Conservation (phyloP, 2,113 vertebrate genomes). For the Malurus alboscapulatus region DNA sequence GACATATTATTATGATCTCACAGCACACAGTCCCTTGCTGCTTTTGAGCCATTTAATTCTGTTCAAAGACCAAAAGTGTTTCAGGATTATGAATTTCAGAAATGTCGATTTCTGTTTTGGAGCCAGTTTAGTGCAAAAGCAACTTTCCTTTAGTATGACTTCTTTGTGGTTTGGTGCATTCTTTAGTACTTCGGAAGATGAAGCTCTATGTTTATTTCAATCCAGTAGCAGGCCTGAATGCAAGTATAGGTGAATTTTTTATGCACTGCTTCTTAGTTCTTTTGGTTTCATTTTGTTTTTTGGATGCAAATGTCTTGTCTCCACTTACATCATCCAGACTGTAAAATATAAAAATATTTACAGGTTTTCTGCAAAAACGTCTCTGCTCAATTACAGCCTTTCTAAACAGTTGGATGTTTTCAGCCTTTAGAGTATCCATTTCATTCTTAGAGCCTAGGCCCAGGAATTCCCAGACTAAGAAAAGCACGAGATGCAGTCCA, state of each 20-base stretch:
- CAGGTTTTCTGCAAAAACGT: slow-evolving; percentile 29
- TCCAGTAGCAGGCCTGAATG: not conserved
- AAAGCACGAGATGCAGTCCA: not conserved
- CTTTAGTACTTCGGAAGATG: not conserved
- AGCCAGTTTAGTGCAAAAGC: not conserved
- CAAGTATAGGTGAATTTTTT: slow-evolving; percentile 17
- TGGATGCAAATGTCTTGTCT: not conserved
- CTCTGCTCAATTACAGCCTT: slow-evolving; percentile 26
- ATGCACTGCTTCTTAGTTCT: not conserved
- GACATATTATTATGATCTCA: slow-evolving; percentile 44
- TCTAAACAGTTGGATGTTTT: slow-evolving; percentile 38
- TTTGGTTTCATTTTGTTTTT: slow-evolving; percentile 16
- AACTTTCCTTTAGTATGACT: not conserved
- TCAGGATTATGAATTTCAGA: not conserved
- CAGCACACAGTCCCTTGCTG: slow-evolving; percentile 11
- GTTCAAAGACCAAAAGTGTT: slow-evolving; percentile 21
- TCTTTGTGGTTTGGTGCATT: not conserved
- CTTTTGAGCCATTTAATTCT: slow-evolving; percentile 54
- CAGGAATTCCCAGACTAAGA: not conserved
- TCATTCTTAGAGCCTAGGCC: not conserved
- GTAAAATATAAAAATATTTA: slow-evolving; percentile 52
- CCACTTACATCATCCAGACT: slow-evolving; percentile 42
- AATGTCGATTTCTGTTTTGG: not conserved
- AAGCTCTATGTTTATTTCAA: slow-evolving; percentile 7
- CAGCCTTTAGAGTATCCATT: not conserved